Percentiles rank a stretch among this genome's conserved stretches.
Conservation (phyloP, 2,113 vertebrate genomes). For the Tinamus guttatus region DNA sequence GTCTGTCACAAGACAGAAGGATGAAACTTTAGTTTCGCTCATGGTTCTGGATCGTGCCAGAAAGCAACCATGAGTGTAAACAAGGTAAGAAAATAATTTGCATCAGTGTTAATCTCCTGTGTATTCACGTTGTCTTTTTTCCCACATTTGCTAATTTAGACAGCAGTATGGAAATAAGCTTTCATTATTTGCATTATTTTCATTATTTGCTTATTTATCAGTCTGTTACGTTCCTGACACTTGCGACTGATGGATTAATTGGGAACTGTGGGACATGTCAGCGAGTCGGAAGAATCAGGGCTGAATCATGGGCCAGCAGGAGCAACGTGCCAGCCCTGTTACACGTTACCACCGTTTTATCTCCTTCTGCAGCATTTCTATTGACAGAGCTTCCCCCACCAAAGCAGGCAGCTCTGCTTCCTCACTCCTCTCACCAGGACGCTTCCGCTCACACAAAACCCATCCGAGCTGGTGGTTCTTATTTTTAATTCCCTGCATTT, state of each 20-base stretch:
- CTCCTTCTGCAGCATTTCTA: constrained; percentile 35
- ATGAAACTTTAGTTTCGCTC: neutral
- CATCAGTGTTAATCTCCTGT: neutral
- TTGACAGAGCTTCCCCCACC: constrained; percentile 45
- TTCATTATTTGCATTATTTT: neutral
- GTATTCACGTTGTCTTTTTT: neutral
- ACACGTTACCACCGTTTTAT: constrained; percentile 18
- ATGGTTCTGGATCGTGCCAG: neutral
- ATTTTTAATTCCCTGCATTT: neutral
- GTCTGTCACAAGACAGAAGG: neutral
- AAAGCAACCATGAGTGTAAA: neutral
- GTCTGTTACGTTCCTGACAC: neutral
- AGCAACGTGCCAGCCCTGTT: neutral
- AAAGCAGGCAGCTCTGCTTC: neutral
- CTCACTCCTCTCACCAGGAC: constrained; percentile 37
- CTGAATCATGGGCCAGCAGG: neutral
- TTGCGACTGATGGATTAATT: constrained; percentile 11
- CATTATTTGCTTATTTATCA: constrained; percentile 6
- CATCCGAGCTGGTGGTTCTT: constrained; percentile 7
- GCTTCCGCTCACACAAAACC: constrained; percentile 18
- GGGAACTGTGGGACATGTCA: neutral
- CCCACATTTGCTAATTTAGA: neutral
- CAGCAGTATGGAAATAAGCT: neutral
- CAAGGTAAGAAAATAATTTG: neutral
- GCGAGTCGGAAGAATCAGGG: constrained; percentile 1